Base-by-base conservation (phyloP, 2,797 vertebrate species). In the Chrysocyon brachyurus region DNA sequence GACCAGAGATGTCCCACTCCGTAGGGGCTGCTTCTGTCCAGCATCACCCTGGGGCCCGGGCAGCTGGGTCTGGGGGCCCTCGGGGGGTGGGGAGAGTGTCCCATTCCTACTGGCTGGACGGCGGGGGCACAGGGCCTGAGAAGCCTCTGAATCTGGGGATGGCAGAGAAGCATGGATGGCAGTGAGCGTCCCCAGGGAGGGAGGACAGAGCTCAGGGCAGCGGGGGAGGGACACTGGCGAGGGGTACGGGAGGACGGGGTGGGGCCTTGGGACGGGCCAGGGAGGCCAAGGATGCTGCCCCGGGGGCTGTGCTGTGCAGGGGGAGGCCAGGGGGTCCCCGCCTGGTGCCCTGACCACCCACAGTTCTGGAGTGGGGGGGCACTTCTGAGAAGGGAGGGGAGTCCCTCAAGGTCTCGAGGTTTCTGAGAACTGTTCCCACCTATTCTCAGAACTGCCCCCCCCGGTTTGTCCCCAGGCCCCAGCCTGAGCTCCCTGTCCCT, bases 361-460 rank as follows among this genome's bases (percentile, higher is more conserved):
- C 6, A 14, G 31, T 68, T 87, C 78, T 56, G 17, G 40, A 46
- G 40, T 7, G 70, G 70, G 22, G 22, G 3, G 0, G 70, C 2
- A 0, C 73, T 97, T 96, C 95, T 96, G 95, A 95, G 95, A 92
- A 92, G 36, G 73, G 40, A 88, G n/a, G 33, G 49, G 82, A 81
- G 17, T 93, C 93, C 93, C 93, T 91, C 61, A 49, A 95, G 96
- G 57, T 91, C 77, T 87, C 1, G 0, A 90, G 82, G 77, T 91
- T 97, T 97, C 96, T 95, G 82, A 87, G 96, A 96, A 97, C n/a
- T 24, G 46, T 36, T 70, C 95, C 93, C 90, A 72, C 68, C 87
- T 78, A 90, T 97, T 97, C 96, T 79, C 87, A 95, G 93, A 97
- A 96, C 52, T 36, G 68, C 82, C 75, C 83, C 90, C 93, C 85